These are phyloP conservation scores for Hirtodrosophila duncani DNA, from an alignment of 2,888 invertebrate genomes.

Conservation along the genomic window DNA sequence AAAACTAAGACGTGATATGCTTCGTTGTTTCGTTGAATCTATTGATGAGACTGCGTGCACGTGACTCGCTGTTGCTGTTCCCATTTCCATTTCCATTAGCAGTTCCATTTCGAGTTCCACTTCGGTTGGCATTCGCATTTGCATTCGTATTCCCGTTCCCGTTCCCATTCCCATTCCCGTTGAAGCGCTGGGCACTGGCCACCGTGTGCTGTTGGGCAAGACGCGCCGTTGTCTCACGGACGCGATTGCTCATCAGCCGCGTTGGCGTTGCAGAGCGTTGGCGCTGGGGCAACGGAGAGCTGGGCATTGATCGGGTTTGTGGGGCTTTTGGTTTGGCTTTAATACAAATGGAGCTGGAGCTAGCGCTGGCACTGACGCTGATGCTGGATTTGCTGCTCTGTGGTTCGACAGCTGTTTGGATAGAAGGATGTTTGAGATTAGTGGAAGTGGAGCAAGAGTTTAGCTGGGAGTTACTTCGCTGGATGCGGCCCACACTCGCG, in stretches of 20 bases:
- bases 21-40: slow-evolving; percentile 70
- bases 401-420: slow-evolving; percentile 7
- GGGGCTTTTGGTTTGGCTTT: slow-evolving; percentile 42
- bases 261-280: slow-evolving; percentile 74
- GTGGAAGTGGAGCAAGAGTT: background rate
- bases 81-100: slow-evolving; percentile 21
- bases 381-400: slow-evolving; percentile 6
- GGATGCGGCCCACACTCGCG: slow-evolving; percentile 45
- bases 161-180: slow-evolving; percentile 3
- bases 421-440: too few relatives aligned
- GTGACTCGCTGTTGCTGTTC: slow-evolving; percentile 42
- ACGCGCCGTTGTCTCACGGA: slow-evolving; percentile 78
- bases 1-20: slow-evolving; percentile 62
- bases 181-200: slow-evolving; percentile 51
- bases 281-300: slow-evolving; percentile 74
- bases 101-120: background rate
- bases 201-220: slow-evolving; percentile 76
- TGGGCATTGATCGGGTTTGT: slow-evolving; percentile 77
- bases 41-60: slow-evolving; percentile 55
- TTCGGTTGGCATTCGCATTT: slow-evolving; percentile 4
- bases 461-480: slow-evolving; percentile 43
- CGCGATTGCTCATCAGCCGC: slow-evolving; percentile 79
- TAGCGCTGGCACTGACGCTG: slow-evolving; percentile 31
- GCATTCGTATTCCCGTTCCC: slow-evolving; percentile 11
- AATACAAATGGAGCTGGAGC: too few relatives aligned